Conservation (phyloP, 2,113 vertebrate genomes). For the Sinocyclocheilus rhinocerous region DNA sequence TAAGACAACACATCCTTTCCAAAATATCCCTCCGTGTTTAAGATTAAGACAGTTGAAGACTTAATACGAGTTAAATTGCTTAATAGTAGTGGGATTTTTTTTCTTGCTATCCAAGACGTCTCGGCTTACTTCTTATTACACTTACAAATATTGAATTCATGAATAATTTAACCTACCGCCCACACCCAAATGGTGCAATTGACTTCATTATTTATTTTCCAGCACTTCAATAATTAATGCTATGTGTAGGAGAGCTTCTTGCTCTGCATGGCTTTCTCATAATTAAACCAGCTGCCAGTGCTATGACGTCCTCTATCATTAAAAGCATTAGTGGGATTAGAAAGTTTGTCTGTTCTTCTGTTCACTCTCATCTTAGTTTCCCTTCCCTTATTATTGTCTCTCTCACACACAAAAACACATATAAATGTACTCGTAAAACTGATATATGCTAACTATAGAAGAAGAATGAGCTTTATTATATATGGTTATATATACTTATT, state of each 20-base stretch:
- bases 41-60: constrained; percentile 49
- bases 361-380: constrained; percentile 13
- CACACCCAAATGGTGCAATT: constrained; percentile 67
- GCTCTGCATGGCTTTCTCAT: constrained; percentile 62
- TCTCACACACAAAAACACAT: background rate
- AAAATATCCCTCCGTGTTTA: constrained; percentile 26
- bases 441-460: too few species aligned
- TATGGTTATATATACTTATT: too few species aligned
- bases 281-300: constrained; percentile 70
- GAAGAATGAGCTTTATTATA: too few species aligned
- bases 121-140: constrained; percentile 59
- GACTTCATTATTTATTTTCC: constrained; percentile 75
- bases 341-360: constrained; percentile 50
- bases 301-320: constrained; percentile 54
- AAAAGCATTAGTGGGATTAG: constrained; percentile 71
- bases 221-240: constrained; percentile 75
- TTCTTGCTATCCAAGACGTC: constrained; percentile 38
- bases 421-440: background rate
- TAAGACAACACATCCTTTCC: constrained; percentile 19
- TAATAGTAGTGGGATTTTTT: constrained; percentile 37
- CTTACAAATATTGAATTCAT: constrained; percentile 63
- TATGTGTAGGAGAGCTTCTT: constrained; percentile 67
- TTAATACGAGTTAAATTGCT: constrained; percentile 52
- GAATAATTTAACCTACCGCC: constrained; percentile 74
- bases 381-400: constrained; percentile 9